phyloP scores from a whole-genome alignment of 2,888 invertebrate genomes.

The Notocelia uddmanniana region DNA sequence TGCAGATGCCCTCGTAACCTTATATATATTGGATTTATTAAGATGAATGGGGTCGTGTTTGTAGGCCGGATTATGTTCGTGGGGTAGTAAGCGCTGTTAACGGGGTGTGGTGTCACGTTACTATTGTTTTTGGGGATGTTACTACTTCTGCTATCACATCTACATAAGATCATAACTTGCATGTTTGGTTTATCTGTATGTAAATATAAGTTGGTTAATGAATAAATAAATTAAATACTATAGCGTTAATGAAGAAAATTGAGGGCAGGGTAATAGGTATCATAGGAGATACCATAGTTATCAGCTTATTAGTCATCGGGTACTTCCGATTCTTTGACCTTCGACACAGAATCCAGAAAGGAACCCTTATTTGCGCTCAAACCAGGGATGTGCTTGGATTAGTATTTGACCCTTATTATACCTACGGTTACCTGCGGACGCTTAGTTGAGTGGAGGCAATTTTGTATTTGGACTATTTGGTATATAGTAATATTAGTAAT shows the following conservation, averaged over 20 bases:
- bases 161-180: no score
- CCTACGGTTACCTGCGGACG: no score
- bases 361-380: not conserved
- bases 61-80: not conserved
- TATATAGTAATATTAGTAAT: no score
- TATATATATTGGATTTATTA: constrained; percentile 36
- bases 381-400: not conserved
- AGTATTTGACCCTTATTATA: not conserved
- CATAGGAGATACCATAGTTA: no score
- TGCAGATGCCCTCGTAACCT: constrained; percentile 21
- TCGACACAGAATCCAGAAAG: not conserved
- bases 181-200: no score
- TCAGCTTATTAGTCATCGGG: no score
- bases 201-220: no score
- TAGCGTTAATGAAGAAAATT: no score
- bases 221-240: no score
- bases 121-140: not conserved
- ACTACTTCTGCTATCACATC: not conserved
- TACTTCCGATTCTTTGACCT: not conserved
- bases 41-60: constrained; percentile 16
- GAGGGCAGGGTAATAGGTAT: no score
- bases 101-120: constrained; percentile 6
- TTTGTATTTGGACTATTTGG: not conserved
- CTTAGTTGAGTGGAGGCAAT: not conserved
- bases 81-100: not conserved